Percentiles rank a stretch among this genome's conserved stretches.
phyloP scores from a whole-genome alignment of 2,888 invertebrate species.

The Allygus modestus region DNA sequence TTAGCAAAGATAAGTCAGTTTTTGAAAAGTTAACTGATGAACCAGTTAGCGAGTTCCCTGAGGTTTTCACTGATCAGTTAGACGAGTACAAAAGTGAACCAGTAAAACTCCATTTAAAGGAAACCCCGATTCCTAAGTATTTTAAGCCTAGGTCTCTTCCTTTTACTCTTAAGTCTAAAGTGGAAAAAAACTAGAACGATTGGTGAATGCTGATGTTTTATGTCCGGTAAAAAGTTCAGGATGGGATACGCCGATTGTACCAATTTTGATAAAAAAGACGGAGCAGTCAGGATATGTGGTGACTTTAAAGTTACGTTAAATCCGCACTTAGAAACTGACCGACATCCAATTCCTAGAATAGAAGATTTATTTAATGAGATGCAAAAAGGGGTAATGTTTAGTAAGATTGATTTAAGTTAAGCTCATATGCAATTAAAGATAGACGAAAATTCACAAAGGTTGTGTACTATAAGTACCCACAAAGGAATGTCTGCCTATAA shows the following conservation, averaged over 20 bases:
- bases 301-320: slow-evolving; percentile 67
- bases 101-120: no score
- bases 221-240: no score
- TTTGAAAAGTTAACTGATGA: no score
- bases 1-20: no score
- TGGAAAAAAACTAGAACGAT: no score
- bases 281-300: slow-evolving; percentile 70
- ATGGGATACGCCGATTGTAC: slow-evolving; percentile 73
- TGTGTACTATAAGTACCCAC: slow-evolving; percentile 72
- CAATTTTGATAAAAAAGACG: slow-evolving; percentile 72
- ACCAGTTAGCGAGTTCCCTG: no score
- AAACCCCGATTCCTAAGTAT: no score
- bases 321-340: slow-evolving; percentile 53
- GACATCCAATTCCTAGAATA: slow-evolving; percentile 64
- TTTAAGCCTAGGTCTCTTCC: no score
- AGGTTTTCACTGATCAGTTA: no score
- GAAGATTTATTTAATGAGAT: slow-evolving; percentile 62
- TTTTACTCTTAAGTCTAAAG: no score
- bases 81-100: no score
- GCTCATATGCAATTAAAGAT: slow-evolving; percentile 67
- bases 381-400: slow-evolving; percentile 67
- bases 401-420: slow-evolving; percentile 60
- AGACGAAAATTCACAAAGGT: slow-evolving; percentile 71
- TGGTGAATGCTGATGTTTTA: not conserved
- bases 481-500: slow-evolving; percentile 71